Evolutionary conservation across 1,140 invertebrate species (phyloP), one percentile per base, ranked within the genome.

Genomic region (Drosophila tani): DNA sequence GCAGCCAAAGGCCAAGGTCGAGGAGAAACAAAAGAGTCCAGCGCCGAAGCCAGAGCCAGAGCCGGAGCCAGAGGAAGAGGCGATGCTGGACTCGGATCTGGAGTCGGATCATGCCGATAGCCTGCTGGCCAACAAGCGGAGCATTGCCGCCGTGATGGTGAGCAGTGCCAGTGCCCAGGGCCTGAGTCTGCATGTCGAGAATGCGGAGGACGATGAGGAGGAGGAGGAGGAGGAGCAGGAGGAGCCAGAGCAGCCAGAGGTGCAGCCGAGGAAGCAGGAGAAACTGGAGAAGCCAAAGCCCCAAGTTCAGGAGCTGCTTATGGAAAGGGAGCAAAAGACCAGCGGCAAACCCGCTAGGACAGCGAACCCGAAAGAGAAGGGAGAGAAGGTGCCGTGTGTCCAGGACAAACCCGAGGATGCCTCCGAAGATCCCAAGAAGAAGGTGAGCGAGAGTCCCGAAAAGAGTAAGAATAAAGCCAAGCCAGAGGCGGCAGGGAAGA

Each of bases 161-260:
- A 91, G 73, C 69, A 87, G 78, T 56, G 87, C 79, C 64, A 91
- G 74, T 58, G 82, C 80, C 8, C 84, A 87, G 49, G 83, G 83
- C 27, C 56, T 87, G 17, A 80, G 53, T 43, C 19, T 91, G 55
- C 79, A 81, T 46, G 79, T 83, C 17, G 74, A 84, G 58, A 68
- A 55, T 45, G 27, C 41, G 0, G 53, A 71, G 21, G 21, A 64
- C 1, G 41, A 53, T 5, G 29, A 69, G 8, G 17, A 51, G 38
- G 8, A 29, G 14, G n/a, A 58, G 2, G 57, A 62, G 6, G 43
- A 40, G 8, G 17, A 51, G 38, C 5, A 29, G 14, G n/a, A 58
- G 2, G 57, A 62, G 6, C n/a, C n/a, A n/a, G 43, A 40, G 38
- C n/a, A 32, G 27, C 27, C 1, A 3, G 35, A 38, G 35, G 35